Conservation (phyloP, 1,140 invertebrate species). For the Paracyclopina nana region DNA sequence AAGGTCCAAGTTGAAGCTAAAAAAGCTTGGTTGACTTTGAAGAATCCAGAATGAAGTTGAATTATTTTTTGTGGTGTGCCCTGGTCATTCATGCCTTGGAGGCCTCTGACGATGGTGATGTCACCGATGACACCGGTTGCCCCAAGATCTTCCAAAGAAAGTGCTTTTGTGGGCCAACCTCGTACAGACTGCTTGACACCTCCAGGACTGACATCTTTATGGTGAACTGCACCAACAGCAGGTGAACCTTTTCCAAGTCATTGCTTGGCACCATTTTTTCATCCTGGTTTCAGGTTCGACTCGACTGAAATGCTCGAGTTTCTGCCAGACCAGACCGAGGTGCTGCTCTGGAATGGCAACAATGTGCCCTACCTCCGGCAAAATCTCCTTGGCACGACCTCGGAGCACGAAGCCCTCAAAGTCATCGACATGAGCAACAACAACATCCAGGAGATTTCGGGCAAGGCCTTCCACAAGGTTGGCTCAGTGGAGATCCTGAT, state of each 20-base stretch:
- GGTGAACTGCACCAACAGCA: constrained; percentile 46
- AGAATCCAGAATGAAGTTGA: too few species aligned
- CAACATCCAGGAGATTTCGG: constrained; percentile 45
- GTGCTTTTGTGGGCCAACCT: constrained; percentile 22
- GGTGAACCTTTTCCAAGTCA: background rate
- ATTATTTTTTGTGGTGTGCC: too few species aligned
- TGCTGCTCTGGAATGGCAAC: constrained; percentile 53
- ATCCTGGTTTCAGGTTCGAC: background rate
- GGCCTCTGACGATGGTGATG: constrained; percentile 6
- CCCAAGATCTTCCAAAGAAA: constrained; percentile 22
- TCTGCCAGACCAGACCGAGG: constrained; percentile 24
- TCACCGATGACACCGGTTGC: constrained; percentile 23
- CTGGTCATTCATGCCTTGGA: too few species aligned
- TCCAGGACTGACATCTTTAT: constrained; percentile 32
- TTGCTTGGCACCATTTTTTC: background rate
- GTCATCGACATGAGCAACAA: too few species aligned
- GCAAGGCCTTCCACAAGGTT: constrained; percentile 54
- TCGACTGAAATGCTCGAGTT: constrained; percentile 4
- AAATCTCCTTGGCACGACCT: constrained; percentile 48
- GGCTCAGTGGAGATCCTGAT: constrained; percentile 44
- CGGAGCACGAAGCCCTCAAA: constrained; percentile 34
- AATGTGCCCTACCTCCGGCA: constrained; percentile 38
- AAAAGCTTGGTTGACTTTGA: too few species aligned
- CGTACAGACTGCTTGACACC: constrained; percentile 15
- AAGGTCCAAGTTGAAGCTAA: too few species aligned